These are phyloP conservation scores for Sprattus sprattus DNA, from an alignment of 2,113 vertebrate species.

Conservation along the genomic window DNA sequence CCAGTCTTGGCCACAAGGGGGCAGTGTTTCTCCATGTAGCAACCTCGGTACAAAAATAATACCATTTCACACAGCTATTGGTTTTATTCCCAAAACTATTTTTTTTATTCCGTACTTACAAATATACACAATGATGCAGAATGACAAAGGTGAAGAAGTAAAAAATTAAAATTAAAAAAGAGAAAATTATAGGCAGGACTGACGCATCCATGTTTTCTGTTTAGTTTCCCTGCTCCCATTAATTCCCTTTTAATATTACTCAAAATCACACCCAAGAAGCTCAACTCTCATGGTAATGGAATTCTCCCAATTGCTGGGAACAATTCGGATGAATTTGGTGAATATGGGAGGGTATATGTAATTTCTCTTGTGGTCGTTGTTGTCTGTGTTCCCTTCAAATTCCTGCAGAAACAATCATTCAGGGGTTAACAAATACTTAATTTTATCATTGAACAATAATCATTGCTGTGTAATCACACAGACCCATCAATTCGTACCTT, in stretches of 20 bases:
- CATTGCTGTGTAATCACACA: neutral
- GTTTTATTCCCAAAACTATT: neutral
- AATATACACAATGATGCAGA: neutral
- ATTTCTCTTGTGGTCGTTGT: slow-evolving; percentile 75
- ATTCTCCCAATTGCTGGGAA: slow-evolving; percentile 81
- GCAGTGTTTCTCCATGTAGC: neutral
- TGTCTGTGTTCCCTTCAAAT: slow-evolving; percentile 82
- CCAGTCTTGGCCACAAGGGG: neutral
- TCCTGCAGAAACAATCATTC: slow-evolving; percentile 69
- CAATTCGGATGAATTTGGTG: slow-evolving; percentile 83
- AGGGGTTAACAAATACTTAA: neutral
- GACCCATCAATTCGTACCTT: slow-evolving; percentile 71
- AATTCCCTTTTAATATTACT: slow-evolving; percentile 52
- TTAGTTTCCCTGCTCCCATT: neutral
- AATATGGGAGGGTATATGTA: slow-evolving; percentile 89
- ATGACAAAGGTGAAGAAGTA: neutral
- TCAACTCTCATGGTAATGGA: slow-evolving; percentile 88
- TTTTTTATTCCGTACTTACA: slow-evolving; percentile 5
- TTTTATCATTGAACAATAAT: slow-evolving; percentile 17
- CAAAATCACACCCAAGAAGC: slow-evolving; percentile 87
- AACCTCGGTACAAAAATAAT: no score
- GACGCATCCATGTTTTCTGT: neutral
- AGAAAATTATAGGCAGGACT: neutral
- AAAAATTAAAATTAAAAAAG: neutral
- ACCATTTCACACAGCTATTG: neutral